phyloP scores from a whole-genome alignment of 2,888 invertebrate species.

The Neria commutata region DNA sequence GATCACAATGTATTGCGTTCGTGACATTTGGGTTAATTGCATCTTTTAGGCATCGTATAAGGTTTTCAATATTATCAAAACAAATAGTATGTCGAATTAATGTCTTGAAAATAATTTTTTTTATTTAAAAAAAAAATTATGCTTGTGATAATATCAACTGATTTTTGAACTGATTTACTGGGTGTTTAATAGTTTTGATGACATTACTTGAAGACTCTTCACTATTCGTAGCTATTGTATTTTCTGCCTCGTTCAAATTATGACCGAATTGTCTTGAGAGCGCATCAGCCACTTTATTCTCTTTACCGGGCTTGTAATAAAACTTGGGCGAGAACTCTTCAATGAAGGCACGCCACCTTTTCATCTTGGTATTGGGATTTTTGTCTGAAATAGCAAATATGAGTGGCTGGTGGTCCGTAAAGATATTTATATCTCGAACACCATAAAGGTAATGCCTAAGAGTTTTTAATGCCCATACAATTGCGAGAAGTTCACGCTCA shows the following conservation, averaged over 20 bases:
- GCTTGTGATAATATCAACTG: constrained; percentile 15
- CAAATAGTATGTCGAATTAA: background rate
- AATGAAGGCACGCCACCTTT: constrained; percentile 20
- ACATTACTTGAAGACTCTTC: constrained; percentile 19
- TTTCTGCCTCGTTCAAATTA: background rate
- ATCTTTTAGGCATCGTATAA: constrained; percentile 8
- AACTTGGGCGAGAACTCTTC: constrained; percentile 28
- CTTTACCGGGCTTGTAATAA: constrained; percentile 27
- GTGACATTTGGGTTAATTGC: constrained; percentile 13
- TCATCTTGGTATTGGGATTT: constrained; percentile 27
- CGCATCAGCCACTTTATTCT: constrained; percentile 29
- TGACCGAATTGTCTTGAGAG: constrained; percentile 13
- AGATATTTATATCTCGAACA: constrained; percentile 29
- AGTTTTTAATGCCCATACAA: constrained; percentile 37
- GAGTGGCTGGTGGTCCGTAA: constrained; percentile 32
- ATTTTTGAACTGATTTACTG: constrained; percentile 25
- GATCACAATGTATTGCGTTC: constrained; percentile 15
- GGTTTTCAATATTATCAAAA: constrained; percentile 7
- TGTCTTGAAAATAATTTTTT: background rate
- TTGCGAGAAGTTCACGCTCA: constrained; percentile 20
- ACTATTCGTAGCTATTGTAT: constrained; percentile 10
- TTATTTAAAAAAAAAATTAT: background rate
- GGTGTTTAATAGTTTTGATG: constrained; percentile 13
- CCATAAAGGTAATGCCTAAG: constrained; percentile 53
- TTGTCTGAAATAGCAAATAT: constrained; percentile 25